Evolutionary conservation across 2,888 invertebrate genomes (phyloP).

Genomic region (Oxyteleia sp.): DNA sequence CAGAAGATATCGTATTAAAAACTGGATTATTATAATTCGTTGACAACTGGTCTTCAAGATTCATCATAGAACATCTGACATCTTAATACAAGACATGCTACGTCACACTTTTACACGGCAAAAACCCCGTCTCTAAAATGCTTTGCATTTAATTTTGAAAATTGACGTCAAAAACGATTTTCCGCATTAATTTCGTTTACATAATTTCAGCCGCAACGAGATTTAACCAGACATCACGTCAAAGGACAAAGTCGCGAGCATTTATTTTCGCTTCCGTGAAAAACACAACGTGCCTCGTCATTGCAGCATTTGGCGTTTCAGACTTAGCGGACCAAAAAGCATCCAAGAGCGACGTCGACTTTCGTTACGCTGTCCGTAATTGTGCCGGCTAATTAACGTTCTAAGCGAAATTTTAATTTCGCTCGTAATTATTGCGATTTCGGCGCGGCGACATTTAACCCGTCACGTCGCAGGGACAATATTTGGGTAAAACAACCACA

Average conservation of each 20-base stretch:
- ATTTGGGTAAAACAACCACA: no score
- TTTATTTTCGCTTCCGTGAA: constrained; percentile 17
- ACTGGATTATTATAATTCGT: no score
- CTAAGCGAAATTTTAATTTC: constrained; percentile 34
- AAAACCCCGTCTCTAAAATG: no score
- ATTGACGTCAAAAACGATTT: background rate
- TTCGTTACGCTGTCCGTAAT: constrained; percentile 46
- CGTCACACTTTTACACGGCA: no score
- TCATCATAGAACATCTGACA: no score
- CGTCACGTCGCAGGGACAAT: background rate
- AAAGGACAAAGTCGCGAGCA: constrained; percentile 12
- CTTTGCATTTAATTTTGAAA: no score
- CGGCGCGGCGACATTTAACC: background rate
- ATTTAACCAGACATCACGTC: constrained; percentile 8
- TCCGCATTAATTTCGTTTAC: constrained; percentile 2
- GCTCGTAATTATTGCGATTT: constrained; percentile 30
- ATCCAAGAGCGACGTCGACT: constrained; percentile 19
- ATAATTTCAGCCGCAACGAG: constrained; percentile 11
- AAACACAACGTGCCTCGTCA: constrained; percentile 7
- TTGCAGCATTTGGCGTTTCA: constrained; percentile 26
- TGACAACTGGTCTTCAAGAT: no score
- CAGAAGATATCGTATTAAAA: no score
- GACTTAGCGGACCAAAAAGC: constrained; percentile 46
- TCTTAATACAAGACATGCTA: no score
- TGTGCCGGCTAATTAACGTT: constrained; percentile 52